Conservation (phyloP, 37 sponge, comb jelly and placozoan species). For the Oopsacas minuta region DNA sequence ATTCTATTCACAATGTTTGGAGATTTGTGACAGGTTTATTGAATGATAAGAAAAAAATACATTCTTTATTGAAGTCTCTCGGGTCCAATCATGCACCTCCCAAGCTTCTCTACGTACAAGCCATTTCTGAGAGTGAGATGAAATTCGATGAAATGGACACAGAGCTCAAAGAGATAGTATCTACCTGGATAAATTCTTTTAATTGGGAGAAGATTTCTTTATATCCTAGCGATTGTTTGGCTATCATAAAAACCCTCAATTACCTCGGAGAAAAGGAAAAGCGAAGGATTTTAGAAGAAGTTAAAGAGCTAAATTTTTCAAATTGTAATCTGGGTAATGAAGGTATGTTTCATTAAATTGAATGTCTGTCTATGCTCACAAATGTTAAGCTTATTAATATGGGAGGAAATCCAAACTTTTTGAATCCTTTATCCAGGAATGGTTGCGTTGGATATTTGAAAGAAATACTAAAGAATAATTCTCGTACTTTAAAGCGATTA, state of each 20-base stretch:
- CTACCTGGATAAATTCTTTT: slow-evolving; percentile 8
- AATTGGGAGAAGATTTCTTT: background rate
- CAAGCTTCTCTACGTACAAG: background rate
- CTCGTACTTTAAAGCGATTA: background rate
- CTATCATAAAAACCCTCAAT: background rate
- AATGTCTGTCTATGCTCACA: background rate
- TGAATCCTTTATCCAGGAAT: background rate
- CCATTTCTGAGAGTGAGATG: background rate
- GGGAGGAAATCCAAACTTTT: background rate
- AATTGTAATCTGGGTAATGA: background rate
- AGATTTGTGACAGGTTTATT: background rate
- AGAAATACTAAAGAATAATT: background rate
- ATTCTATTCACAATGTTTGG: slow-evolving; percentile 5
- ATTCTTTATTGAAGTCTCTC: background rate
- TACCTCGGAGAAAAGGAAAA: background rate
- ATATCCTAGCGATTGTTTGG: background rate
- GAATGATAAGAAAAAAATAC: background rate
- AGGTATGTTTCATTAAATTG: slow-evolving; percentile 5
- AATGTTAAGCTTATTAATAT: background rate
- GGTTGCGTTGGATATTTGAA: slow-evolving; percentile 2
- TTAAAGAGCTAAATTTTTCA: background rate
- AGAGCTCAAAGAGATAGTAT: background rate
- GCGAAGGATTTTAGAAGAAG: background rate
- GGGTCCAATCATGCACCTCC: background rate
- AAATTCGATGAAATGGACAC: background rate